A percentile compares a stretch with the other conserved stretches of the same genome.
Evolutionary conservation across 2,113 vertebrate genomes (phyloP).

Genomic region (Elaphurus davidianus): DNA sequence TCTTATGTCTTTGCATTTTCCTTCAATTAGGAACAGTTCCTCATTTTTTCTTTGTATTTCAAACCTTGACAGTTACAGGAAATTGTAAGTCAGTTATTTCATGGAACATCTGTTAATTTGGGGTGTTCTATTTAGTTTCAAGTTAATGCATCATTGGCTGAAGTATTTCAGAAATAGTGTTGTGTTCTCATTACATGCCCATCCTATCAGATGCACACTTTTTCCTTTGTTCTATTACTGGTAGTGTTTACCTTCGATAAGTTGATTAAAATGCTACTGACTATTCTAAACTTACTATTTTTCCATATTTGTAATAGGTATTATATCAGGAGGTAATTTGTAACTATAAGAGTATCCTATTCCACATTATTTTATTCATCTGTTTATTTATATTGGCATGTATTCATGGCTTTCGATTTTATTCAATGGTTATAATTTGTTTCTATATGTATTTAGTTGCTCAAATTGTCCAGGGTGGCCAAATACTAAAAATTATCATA

Average conservation of each 20-base stretch:
- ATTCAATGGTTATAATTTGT: not conserved
- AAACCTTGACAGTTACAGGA: not conserved
- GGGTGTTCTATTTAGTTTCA: not conserved
- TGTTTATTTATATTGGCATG: not conserved
- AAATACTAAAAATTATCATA: not conserved
- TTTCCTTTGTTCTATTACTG: not conserved
- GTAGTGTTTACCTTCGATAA: not conserved
- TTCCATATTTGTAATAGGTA: not conserved
- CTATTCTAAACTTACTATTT: not conserved
- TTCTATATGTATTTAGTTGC: not conserved
- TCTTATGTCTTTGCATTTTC: not conserved
- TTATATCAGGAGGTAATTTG: not conserved
- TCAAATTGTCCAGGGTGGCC: not conserved
- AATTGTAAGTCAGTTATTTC: not conserved
- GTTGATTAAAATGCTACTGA: not conserved
- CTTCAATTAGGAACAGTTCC: not conserved
- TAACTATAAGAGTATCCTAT: not conserved
- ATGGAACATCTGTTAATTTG: not conserved
- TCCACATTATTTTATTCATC: not conserved
- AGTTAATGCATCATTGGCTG: not conserved
- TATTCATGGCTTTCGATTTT: not conserved
- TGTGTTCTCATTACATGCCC: not conserved
- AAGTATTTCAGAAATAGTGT: not conserved
- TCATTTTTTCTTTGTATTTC: not conserved
- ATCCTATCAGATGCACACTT: not conserved